Percentiles rank a stretch among this genome's conserved stretches.
Conservation (phyloP, 92 coral and sea anemone species). For the Porites rus region DNA sequence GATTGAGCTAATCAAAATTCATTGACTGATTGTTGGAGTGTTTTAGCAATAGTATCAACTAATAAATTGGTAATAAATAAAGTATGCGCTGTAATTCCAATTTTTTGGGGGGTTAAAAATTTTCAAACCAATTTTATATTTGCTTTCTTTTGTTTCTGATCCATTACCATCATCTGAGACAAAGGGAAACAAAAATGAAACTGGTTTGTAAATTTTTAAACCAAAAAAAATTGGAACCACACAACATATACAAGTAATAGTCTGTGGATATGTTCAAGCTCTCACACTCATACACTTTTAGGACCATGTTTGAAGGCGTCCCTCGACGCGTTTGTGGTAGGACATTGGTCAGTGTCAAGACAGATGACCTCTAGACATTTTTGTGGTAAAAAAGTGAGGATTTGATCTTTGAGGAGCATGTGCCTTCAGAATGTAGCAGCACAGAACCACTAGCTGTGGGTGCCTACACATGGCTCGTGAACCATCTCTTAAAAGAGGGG, state of each 20-base stretch:
- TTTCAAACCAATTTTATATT: too few relatives aligned
- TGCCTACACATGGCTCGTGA: constrained; percentile 28
- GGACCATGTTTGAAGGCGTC: constrained; percentile 29
- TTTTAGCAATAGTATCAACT: too few relatives aligned
- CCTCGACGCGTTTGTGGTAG: constrained; percentile 21
- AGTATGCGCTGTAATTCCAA: too few relatives aligned
- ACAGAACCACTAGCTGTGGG: not conserved
- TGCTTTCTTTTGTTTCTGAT: too few relatives aligned
- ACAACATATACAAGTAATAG: too few relatives aligned
- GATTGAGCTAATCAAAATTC: not conserved
- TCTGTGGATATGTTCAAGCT: too few relatives aligned
- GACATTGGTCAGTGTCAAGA: constrained; percentile 41
- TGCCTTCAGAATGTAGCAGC: constrained; percentile 16
- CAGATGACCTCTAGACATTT: constrained; percentile 15
- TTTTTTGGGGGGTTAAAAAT: too few relatives aligned
- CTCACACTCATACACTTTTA: not conserved
- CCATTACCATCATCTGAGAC: not conserved
- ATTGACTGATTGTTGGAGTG: too few relatives aligned
- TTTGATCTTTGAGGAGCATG: not conserved
- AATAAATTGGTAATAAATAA: too few relatives aligned
- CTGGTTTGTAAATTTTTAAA: too few relatives aligned
- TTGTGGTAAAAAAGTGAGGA: not conserved
- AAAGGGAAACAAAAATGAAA: too few relatives aligned
- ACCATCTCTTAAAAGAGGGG: constrained; percentile 17
- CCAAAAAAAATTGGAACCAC: too few relatives aligned